Base-by-base conservation (phyloP, 2,888 invertebrate species). In the Phalangium opilio region DNA sequence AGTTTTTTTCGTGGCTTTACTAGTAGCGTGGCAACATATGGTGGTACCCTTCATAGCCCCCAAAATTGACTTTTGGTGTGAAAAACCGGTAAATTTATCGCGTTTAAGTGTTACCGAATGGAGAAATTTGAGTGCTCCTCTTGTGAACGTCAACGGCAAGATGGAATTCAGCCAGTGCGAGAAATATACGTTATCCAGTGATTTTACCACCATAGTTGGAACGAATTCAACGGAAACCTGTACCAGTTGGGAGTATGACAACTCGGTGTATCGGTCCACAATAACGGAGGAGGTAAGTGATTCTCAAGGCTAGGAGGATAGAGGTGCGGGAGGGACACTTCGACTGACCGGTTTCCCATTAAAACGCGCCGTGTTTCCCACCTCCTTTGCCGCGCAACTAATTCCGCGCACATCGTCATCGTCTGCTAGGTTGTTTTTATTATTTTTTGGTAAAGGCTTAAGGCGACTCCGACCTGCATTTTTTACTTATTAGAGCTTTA, bases 1-100 rank as follows among this genome's bases (percentile, higher is more conserved):
- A 19, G 33, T 50, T 3, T 18, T 52, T 10, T 50, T 52, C 18
- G 36, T 41, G 17, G 41, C 43, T 17, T 74, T 83, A 58, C 82
- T 82, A 2, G 81, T 81, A 66, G 83, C 82, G 38, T 82, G 81
- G 70, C 83, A 82, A 66, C 83, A 83, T 61, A 79, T 79, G 64
- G 73, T 78, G 44, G 77, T 80, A 35, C 79, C 81, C 0, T 83
- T 83, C 65, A 79, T 78, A 63, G 77, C 78, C 43, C 75, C 74
- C 57, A 71, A 74, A 52, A 72, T 75, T 52, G 73, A 76, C 40
- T 77, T 74, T 59, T 81, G 81, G 81, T 83, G 83, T 62, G 71
- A 73, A 47, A 66, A 73, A 46, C 79, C 81, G 1, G 65, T 67
- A 1, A 42, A 32, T 15, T 18, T 38, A 38, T 11, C 41, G 5